Evolutionary conservation across 2,797 vertebrate genomes (phyloP).

Genomic region (Eidolon dupreanum): DNA sequence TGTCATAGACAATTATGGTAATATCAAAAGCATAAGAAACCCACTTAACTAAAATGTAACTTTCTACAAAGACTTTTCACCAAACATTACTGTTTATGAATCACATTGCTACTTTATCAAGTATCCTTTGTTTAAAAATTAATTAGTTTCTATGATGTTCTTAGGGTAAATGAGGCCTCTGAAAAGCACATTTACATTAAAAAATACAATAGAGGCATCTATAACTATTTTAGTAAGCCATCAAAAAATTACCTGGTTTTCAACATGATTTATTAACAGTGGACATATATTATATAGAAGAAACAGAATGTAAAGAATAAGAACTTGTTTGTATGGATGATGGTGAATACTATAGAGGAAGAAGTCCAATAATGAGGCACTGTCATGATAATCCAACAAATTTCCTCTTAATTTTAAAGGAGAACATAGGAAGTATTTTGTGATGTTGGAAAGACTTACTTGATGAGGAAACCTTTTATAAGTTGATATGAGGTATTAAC

Average conservation of each 20-base stretch:
- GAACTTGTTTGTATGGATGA: background rate
- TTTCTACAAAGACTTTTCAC: slow-evolving; percentile 24
- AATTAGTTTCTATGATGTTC: background rate
- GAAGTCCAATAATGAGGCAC: background rate
- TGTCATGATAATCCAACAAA: slow-evolving; percentile 20
- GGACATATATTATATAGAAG: background rate
- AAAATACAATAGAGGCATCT: background rate
- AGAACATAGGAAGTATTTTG: background rate
- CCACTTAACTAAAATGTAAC: background rate
- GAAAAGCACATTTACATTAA: background rate
- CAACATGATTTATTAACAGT: background rate
- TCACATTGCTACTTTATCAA: background rate
- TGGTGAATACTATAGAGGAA: background rate
- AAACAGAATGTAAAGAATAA: slow-evolving; percentile 15
- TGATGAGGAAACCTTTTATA: background rate
- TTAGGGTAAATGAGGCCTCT: background rate
- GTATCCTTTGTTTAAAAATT: background rate
- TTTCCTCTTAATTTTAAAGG: background rate
- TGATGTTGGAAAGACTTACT: slow-evolving; percentile 12
- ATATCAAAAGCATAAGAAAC: slow-evolving; percentile 17
- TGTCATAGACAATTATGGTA: background rate
- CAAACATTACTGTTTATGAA: background rate
- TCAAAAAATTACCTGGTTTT: slow-evolving; percentile 35
- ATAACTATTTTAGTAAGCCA: slow-evolving; percentile 16
- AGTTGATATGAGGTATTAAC: background rate